Base-by-base conservation (phyloP, 2,797 vertebrate genomes). In the Catharus ustulatus region DNA sequence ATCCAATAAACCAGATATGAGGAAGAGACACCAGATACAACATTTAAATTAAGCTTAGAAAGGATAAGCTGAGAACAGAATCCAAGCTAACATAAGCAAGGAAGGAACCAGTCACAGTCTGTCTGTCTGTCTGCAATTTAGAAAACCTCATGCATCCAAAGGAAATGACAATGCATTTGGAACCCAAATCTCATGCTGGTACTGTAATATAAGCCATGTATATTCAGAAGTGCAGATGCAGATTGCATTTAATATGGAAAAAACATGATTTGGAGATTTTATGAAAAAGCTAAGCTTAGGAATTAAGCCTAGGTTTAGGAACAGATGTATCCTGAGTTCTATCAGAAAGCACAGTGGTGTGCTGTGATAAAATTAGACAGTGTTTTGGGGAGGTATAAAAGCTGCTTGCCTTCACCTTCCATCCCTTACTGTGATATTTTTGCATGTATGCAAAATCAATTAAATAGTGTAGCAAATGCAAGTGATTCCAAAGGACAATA, bases 221-320 rank as follows among this genome's bases (percentile, higher is more conserved):
- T 40, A 45, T 45, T 75, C 48, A n/a, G 32, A 87, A 80, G 42
- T 84, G 46, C 15, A 94, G 85, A 81, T 90, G 66, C 46, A 94
- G 58, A 62, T 90, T 84, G 15, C 30, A 73, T 94, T 95, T 93
- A 89, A 69, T 52, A 45, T 8, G 40, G 59, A 77, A 95, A 89
- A 36, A 0, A 0, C 13, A 62, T 34, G 42, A 45, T 90, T 73
- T 91, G 19, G 59, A 89, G 32, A 58, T 74, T 78, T 85, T 38
- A 73, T 74, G 58, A 74, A 18, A 82, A 89, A 89, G 75, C 12
- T 90, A 69, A 73, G 15, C 15, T 82, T 55, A 80, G 43, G 49
- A 95, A 69, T 59, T 66, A 89, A 83, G 20, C 36, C 10, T 36
- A 57, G 13, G 5, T 18, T 75, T 73, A 55, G 36, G 43, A 77